Conservation (phyloP, 2,797 vertebrate genomes). For the Pelobates cultripes region DNA sequence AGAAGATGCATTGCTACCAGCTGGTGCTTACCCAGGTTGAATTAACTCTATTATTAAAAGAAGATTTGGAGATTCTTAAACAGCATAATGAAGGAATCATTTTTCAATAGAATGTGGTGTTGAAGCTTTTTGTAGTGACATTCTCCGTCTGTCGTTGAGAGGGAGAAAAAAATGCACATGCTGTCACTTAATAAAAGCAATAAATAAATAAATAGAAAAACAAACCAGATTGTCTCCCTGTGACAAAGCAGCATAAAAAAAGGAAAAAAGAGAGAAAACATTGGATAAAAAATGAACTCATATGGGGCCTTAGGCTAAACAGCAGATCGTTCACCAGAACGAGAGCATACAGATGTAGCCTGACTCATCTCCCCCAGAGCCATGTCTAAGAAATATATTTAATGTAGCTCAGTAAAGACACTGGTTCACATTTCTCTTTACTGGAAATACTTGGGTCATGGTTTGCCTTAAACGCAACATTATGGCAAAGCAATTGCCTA, state of each 20-base stretch:
- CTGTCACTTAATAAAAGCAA: background rate
- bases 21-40: too few relatives aligned
- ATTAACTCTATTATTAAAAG: too few relatives aligned
- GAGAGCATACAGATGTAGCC: background rate
- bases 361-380: constrained; percentile 21
- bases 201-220: background rate
- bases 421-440: too few relatives aligned
- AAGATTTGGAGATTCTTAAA: too few relatives aligned
- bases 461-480: too few relatives aligned
- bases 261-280: background rate
- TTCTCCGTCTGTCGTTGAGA: too few relatives aligned
- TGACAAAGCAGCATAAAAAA: background rate
- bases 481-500: too few relatives aligned
- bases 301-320: constrained; percentile 9
- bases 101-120: background rate
- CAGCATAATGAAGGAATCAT: constrained; percentile 28
- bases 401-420: background rate
- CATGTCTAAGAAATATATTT: background rate
- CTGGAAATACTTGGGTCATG: too few relatives aligned
- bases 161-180: background rate
- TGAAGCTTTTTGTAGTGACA: background rate
- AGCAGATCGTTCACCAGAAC: constrained; percentile 9
- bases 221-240: background rate
- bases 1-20: too few relatives aligned
- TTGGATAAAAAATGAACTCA: background rate